Conservation (phyloP, 2,113 vertebrate species). For the Lasiurus cinereus region DNA sequence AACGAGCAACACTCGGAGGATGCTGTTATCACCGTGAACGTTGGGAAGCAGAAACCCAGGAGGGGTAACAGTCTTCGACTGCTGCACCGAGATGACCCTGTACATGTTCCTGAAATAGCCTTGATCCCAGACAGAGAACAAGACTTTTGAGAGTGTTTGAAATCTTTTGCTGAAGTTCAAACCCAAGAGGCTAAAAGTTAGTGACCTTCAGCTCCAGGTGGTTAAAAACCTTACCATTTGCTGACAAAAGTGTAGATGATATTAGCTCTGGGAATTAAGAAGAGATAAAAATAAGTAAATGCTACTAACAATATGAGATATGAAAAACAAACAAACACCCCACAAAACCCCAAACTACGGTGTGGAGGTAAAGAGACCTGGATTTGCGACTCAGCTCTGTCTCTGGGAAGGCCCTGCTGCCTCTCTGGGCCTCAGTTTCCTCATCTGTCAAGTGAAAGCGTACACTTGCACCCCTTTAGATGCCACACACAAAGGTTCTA, state of each 20-base stretch:
- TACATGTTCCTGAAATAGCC: not conserved
- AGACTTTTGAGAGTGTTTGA: not conserved
- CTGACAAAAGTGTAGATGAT: not conserved
- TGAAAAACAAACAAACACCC: not conserved
- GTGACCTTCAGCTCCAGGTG: not conserved
- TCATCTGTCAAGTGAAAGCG: not conserved
- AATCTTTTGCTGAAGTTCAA: conserved; percentile 16
- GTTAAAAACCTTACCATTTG: not conserved
- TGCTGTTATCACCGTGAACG: accelerated
- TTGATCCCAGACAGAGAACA: not conserved
- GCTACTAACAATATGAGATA: not conserved
- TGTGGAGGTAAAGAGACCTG: not conserved
- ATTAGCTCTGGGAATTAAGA: not conserved
- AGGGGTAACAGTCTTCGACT: not conserved
- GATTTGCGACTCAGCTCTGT: not conserved
- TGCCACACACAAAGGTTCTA: accelerated
- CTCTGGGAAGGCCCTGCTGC: no score
- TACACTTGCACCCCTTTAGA: not conserved
- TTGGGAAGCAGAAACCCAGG: not conserved
- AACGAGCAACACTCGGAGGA: not conserved
- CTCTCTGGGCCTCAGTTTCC: not conserved
- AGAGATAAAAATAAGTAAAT: not conserved
- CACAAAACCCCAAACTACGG: not conserved
- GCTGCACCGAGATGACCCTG: not conserved
- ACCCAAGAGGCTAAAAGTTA: not conserved